Evolutionary conservation across 35 echinoderm and acorn worm species (phyloP), one percentile per base, ranked within the genome.

Genomic region (Ptychodera flava): DNA sequence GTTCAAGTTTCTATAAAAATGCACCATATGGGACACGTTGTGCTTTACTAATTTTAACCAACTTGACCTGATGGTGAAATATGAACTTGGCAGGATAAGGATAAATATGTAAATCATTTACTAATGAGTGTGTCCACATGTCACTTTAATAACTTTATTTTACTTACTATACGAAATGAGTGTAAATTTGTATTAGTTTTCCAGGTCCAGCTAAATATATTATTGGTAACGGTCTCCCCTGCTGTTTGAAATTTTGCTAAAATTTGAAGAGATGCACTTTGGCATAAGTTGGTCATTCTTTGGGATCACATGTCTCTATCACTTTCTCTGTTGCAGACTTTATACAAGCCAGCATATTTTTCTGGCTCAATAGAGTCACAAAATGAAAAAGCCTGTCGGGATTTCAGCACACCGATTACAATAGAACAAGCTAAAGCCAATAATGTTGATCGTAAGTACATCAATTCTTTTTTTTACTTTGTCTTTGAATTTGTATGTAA

Each of bases 361-460:
- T 92, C 87, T 38, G 80, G 83, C 29, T 89, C 95, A 22, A 77
- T 82, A 75, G 95, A 93, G 52, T 93, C 95, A 82, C 80, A 87
- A 1, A 86, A 84, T 37, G 95, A 97, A 78, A 97, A 97, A 38
- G 77, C 77, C n/a, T 83, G 52, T 30, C 93, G 89, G 89, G 90
- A 93, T 76, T 97, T 97, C 81, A n/a, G n/a, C n/a, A 64, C 33
- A 29, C 95, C 95, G 38, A 79, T 97, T 1, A 87, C 87, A 15
- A 36, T 87, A 28, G 89, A 91, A 52, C 78, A 89, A 79, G 95
- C 95, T 78, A 87, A 89, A 29, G 83, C 29, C 32, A 92, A 92
- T 86, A 84, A 83, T 0, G 53, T 81, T 35, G 85, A 36, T 84
- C 84, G 77, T 78, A 32, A 37, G 15, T 77, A 6, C 27, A n/a